Evolutionary conservation across 2,797 vertebrate genomes (phyloP).

Genomic region (Chelonia mydas): DNA sequence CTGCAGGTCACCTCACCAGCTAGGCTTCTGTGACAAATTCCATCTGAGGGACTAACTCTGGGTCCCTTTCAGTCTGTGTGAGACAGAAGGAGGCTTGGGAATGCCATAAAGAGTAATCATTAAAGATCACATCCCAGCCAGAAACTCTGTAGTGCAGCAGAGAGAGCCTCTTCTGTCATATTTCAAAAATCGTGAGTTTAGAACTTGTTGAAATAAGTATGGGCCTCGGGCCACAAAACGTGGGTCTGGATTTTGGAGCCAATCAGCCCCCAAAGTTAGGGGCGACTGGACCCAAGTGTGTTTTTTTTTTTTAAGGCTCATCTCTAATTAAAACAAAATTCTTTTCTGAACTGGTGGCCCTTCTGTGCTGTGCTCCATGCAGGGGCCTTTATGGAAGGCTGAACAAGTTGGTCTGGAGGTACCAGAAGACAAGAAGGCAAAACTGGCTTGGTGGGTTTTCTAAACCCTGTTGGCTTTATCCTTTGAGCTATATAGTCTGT

Average conservation of each 20-base stretch:
- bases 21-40: background rate
- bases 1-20: background rate
- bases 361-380: background rate
- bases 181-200: background rate
- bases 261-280: background rate
- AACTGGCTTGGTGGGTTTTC: background rate
- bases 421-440: background rate
- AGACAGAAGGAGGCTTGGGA: background rate
- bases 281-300: background rate
- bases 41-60: background rate
- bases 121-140: background rate
- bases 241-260: background rate
- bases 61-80: background rate
- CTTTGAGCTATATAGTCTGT: background rate
- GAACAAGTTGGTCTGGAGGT: background rate
- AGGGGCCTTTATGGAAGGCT: background rate
- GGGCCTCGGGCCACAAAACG: background rate
- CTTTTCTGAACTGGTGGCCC: background rate
- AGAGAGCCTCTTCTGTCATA: background rate
- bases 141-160: background rate
- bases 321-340: background rate
- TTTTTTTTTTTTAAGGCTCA: background rate
- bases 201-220: background rate
- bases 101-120: background rate
- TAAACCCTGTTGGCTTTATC: background rate